Conservation (phyloP, 2,113 vertebrate species). For the Scomber scombrus region DNA sequence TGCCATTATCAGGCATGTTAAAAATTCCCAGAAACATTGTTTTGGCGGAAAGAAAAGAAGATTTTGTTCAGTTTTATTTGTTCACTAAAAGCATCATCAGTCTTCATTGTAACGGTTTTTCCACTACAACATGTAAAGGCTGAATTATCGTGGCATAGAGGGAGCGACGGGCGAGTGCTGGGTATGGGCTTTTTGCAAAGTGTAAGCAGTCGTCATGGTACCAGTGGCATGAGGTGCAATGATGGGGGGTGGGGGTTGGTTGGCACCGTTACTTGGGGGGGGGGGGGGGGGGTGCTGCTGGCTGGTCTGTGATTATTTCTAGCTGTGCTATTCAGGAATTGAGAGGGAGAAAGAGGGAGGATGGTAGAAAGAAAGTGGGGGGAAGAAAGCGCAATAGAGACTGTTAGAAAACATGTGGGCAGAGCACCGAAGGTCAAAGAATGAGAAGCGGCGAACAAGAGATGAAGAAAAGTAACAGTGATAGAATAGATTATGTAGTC, state of each 20-base stretch:
- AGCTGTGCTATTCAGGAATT: conserved; percentile 64
- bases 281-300: conserved; percentile 21
- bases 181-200: conserved; percentile 45
- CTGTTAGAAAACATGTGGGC: conserved; percentile 36
- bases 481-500: neutral
- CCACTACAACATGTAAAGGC: conserved; percentile 26
- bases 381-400: conserved; percentile 28
- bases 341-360: conserved; percentile 30
- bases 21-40: neutral
- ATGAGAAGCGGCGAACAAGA: neutral
- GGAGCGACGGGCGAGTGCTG: conserved; percentile 8
- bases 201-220: conserved; percentile 72
- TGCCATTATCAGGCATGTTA: neutral
- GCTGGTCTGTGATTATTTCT: conserved; percentile 69
- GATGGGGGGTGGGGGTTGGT: conserved; percentile 54
- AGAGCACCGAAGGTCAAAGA: neutral
- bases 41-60: neutral
- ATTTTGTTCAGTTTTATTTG: neutral
- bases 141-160: conserved; percentile 34
- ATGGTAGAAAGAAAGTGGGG: conserved; percentile 1
- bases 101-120: conserved; percentile 13
- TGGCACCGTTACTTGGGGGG: conserved; percentile 46
- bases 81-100: neutral
- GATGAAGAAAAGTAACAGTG: neutral
- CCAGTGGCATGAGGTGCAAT: conserved; percentile 67